Percentiles rank a stretch among this genome's conserved stretches.
phyloP scores from a whole-genome alignment of 2,797 vertebrate genomes.

The Erethizon dorsatum region DNA sequence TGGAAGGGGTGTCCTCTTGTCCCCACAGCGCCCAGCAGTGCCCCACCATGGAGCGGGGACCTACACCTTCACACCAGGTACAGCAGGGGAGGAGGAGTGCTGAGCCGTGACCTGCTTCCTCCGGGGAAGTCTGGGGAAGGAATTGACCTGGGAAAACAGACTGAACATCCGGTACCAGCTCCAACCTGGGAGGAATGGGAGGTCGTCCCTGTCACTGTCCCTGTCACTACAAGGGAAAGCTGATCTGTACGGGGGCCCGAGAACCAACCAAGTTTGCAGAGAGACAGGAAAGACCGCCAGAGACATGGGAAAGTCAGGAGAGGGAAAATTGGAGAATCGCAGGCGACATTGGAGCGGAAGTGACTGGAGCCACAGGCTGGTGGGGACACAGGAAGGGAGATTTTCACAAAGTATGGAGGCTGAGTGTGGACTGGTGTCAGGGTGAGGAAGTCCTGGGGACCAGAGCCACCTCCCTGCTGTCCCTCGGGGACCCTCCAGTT shows the following conservation, averaged over 20 bases:
- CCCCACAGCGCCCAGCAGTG: rapidly evolving
- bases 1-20: background rate
- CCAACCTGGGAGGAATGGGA: background rate
- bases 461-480: background rate
- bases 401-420: background rate
- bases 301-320: background rate
- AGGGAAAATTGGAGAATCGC: background rate
- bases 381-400: background rate
- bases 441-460: background rate
- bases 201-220: background rate
- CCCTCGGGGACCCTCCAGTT: background rate
- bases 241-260: background rate
- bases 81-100: too few species aligned
- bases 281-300: background rate
- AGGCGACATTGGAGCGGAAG: too few species aligned
- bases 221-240: background rate
- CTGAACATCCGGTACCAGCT: background rate
- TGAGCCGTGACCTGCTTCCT: background rate
- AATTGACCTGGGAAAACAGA: background rate
- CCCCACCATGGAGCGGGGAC: background rate
- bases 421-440: background rate
- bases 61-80: background rate
- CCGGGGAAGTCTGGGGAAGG: background rate
- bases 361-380: background rate
- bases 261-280: background rate